Conservation (phyloP, 2,113 vertebrate species). For the Lepidothrix coronata region DNA sequence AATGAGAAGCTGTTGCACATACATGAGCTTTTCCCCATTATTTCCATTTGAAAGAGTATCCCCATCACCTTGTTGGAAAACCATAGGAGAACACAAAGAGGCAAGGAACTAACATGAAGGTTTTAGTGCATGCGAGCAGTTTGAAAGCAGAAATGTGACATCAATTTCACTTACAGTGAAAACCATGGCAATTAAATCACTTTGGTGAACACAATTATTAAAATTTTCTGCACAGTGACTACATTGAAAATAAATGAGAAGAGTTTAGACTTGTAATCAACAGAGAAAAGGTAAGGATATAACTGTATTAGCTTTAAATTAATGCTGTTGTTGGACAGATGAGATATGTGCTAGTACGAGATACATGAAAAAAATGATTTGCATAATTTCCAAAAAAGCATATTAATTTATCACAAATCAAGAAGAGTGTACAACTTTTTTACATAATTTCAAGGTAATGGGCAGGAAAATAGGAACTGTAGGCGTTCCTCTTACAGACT, state of each 20-base stretch:
- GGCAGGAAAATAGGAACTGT: neutral
- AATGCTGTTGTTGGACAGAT: neutral
- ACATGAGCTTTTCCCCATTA: neutral
- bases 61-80: neutral
- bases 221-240: neutral
- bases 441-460: neutral
- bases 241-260: constrained; percentile 1
- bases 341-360: neutral
- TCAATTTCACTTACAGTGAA: constrained; percentile 6
- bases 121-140: neutral
- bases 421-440: neutral
- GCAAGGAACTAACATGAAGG: neutral
- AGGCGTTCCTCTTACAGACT: neutral
- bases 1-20: neutral
- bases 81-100: neutral
- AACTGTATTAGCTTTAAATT: neutral
- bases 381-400: neutral
- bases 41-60: neutral
- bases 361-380: neutral
- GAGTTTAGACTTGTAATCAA: neutral
- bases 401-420: neutral
- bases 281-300: neutral
- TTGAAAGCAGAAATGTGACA: constrained; percentile 2
- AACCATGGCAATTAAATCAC: constrained; percentile 8
- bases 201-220: constrained; percentile 21